Evolutionary conservation across 2,888 invertebrate genomes (phyloP).

Genomic region (Tryphoninae sp.): DNA sequence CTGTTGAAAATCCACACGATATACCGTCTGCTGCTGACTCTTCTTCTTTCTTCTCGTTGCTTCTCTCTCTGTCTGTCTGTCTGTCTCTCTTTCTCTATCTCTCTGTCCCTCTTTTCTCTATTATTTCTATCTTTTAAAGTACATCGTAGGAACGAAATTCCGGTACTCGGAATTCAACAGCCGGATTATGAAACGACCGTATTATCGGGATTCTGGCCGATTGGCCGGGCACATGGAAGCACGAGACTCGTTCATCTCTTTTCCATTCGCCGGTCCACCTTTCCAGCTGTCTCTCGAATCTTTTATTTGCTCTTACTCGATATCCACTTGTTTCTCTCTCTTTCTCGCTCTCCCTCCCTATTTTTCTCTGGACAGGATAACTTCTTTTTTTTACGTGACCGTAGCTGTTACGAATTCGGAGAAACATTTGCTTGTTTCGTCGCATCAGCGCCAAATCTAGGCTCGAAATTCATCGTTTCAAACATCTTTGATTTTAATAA

Average conservation of each 20-base stretch:
- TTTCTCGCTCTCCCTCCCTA: not conserved
- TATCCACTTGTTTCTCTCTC: slow-evolving; percentile 20
- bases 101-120: slow-evolving; percentile 1
- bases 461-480: too few species aligned
- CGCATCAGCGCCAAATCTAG: too few species aligned
- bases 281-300: slow-evolving; percentile 42
- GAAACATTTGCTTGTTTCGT: too few species aligned
- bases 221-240: slow-evolving; percentile 29
- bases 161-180: slow-evolving; percentile 55
- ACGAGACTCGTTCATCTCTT: slow-evolving; percentile 37
- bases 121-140: slow-evolving; percentile 1
- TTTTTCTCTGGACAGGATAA: not conserved
- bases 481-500: too few species aligned
- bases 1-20: slow-evolving; percentile 5
- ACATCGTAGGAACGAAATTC: slow-evolving; percentile 46
- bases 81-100: too few species aligned
- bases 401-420: too few species aligned
- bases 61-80: too few species aligned
- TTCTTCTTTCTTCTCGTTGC: slow-evolving; percentile 9
- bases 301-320: slow-evolving; percentile 43
- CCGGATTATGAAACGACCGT: slow-evolving; percentile 70
- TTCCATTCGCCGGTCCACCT: slow-evolving; percentile 32
- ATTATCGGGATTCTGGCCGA: slow-evolving; percentile 68
- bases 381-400: too few species aligned
- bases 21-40: not conserved